Conservation (phyloP, 30 jellyfish, hydroid and myxozoan genomes). For the Cassiopea andromeda region DNA sequence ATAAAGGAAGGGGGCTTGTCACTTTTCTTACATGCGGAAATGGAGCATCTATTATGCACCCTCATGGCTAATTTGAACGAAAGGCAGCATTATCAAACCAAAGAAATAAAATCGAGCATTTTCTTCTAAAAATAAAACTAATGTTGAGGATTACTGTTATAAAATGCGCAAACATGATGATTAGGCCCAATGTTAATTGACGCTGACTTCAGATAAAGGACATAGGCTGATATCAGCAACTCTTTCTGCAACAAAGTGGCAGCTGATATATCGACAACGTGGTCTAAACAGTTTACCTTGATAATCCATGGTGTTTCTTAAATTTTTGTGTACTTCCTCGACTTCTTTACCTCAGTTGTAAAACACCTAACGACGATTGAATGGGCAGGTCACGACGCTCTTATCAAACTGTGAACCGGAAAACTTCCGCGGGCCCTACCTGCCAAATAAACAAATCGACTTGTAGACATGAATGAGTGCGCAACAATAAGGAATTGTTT, state of each 20-base stretch:
- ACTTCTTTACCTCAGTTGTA: background rate
- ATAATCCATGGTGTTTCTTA: slow-evolving; percentile 16
- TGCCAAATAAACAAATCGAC: background rate
- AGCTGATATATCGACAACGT: no score
- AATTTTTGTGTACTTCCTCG: background rate
- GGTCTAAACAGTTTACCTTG: slow-evolving; percentile 5
- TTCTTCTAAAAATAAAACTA: no score
- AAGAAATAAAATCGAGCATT: no score
- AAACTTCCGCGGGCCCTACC: slow-evolving; percentile 12
- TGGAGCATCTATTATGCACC: background rate
- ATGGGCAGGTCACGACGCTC: background rate
- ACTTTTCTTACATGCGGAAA: background rate
- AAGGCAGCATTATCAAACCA: no score
- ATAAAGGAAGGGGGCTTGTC: background rate
- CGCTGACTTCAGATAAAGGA: no score
- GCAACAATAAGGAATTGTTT: background rate
- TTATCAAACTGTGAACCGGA: background rate
- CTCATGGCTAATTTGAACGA: no score
- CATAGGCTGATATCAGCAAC: no score
- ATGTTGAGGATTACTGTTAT: no score
- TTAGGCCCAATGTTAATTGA: no score
- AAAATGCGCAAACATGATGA: no score
- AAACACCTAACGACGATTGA: background rate
- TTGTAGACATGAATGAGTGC: background rate
- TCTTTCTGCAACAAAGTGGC: no score